Base-by-base conservation (phyloP, 2,797 vertebrate species). In the Catamblyrhynchus diadema region DNA sequence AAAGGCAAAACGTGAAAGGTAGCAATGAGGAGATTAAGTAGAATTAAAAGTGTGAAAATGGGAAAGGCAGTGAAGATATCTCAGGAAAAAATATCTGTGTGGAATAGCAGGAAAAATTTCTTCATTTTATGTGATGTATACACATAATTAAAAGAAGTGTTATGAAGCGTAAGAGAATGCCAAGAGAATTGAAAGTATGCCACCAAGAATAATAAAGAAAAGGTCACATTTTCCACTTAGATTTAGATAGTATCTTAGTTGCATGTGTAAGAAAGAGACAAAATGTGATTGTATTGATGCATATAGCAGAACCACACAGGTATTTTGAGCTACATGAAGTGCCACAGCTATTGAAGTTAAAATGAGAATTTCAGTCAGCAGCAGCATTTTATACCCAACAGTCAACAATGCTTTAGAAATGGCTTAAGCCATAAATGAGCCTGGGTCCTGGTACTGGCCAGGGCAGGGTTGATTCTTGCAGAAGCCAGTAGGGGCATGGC, bases 41-140 rank as follows among this genome's bases (percentile, higher is more conserved):
- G 81, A 89, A 81, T 84, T 92, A 93, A 90, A 93, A 89, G 51
- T 17, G 37, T 60, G 80, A 86, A 74, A 86, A 88, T 25, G 6
- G 25, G 7, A 83, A 92, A 90, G 35, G n/a, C 22, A 65, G 15
- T 41, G 67, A 45, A 85, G 90, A 50, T 45, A 62, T 81, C 62
- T 62, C 24, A 81, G 72, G 47, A 73, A 88, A 73, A 93, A 94
- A 77, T 41, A 59, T 88, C 45, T n/a, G 10, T 81, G 67, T 24
- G 57, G 39, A 79, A 70, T 39, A 86, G 45, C 39, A 71, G 73
- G 59, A 51, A 81, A 65, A 47, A 18, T 44, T 41, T 91, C 6
- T 65, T 74, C 24, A 20, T 48, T 77, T 39, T 44, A 41, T 89
- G 51, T 78, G 56, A 86, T 57, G 24, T 30, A 62, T 82, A 87